Base-by-base conservation (phyloP, 2,888 invertebrate genomes). In the Scrobipalpa atriplicella region DNA sequence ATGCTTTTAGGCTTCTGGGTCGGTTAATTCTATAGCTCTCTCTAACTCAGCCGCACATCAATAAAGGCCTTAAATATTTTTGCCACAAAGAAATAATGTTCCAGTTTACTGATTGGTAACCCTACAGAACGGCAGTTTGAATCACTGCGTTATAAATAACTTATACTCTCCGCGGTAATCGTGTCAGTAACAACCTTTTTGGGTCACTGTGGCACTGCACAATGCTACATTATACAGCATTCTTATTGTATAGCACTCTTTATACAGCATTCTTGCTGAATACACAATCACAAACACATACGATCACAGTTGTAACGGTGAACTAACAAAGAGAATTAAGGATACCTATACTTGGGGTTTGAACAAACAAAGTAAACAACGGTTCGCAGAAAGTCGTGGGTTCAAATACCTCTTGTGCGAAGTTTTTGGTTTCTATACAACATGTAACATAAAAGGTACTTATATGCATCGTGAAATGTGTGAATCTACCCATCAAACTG, bases 91-190 rank as follows among this genome's bases (percentile, higher is more conserved):
- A 38, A 38, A 39, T 10, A 47, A 16, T n/a, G n/a, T 7, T 16
- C 16, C 10, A 47, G 13, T 6, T 47, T 47, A 16, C 43, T 47
- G n/a, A 16, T 16, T 16, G 6, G 47, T 5, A 47, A 47, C 47
- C 47, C 47, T 47, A 47, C n/a, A 16, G 7, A 47, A n/a, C 47
- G 47, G 47, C 47, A 7, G 47, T 47, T 47, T 47, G 47, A 47
- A 47, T 21, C 54, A 56, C 13, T 56, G 54, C 54, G 54, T 13
- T 56, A 56, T 56, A 56, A 56, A 56, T 56, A 56, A 52, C 52
- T 52, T 9, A 18, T 19, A 21, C 54, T 11, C 21, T 47, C 5
- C n/a, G 47, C 47, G n/a, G 54, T 9, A 56, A 56, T 21, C 54
- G 54, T 56, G 54, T 56, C 54, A 56, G 54, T 21, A 2, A 6